Evolutionary conservation across 1,140 invertebrate species (phyloP).

Genomic region (Heliothis virescens): DNA sequence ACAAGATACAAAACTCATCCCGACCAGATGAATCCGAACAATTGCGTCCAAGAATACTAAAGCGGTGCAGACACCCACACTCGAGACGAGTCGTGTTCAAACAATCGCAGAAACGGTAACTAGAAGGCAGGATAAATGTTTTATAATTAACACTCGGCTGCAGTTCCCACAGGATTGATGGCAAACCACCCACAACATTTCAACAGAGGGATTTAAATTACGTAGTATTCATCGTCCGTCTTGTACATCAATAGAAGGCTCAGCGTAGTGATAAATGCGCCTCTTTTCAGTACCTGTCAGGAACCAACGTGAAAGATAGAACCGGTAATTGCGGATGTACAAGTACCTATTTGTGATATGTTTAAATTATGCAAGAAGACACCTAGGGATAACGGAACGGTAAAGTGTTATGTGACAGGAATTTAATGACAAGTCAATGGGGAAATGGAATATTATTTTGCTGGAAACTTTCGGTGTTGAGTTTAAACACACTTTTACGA

Average conservation of each 20-base stretch:
- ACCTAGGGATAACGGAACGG: conserved; percentile 16
- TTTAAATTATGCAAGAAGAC: conserved; percentile 47
- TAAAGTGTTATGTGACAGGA: conserved; percentile 14
- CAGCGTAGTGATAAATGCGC: conserved; percentile 73
- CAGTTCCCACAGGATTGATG: conserved; percentile 68
- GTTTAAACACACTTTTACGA: too few species aligned
- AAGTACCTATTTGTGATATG: conserved; percentile 35
- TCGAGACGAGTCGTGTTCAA: conserved; percentile 37
- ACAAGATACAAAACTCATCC: conserved; percentile 16
- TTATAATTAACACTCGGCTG: conserved; percentile 62
- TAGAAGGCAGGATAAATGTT: conserved; percentile 58
- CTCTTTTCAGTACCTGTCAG: conserved; percentile 66
- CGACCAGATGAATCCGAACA: conserved; percentile 14
- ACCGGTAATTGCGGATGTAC: conserved; percentile 46
- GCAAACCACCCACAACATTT: conserved; percentile 74
- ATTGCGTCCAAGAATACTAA: conserved; percentile 22
- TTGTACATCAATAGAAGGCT: conserved; percentile 63
- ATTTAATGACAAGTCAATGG: conserved; percentile 2
- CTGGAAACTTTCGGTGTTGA: not conserved
- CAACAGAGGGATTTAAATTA: conserved; percentile 77
- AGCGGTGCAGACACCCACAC: conserved; percentile 37
- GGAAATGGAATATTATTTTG: not conserved
- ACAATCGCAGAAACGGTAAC: conserved; percentile 43
- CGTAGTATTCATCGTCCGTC: conserved; percentile 65
- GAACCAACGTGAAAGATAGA: conserved; percentile 47